Conservation (phyloP, 2,797 vertebrate genomes). For the Botia kubotai region DNA sequence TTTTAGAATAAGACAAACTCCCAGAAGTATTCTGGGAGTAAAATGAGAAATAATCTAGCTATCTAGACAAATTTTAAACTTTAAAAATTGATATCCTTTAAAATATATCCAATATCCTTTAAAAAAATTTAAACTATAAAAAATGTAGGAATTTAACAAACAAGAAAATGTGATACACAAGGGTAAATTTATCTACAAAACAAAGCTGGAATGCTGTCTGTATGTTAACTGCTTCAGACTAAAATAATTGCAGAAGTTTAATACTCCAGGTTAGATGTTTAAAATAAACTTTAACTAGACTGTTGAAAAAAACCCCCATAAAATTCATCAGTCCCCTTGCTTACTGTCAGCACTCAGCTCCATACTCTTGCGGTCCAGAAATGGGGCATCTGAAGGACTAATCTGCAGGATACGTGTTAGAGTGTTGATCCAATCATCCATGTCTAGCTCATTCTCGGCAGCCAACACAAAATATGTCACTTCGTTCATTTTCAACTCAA, state of each 20-base stretch:
- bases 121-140: too few species aligned
- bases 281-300: too few species aligned
- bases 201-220: too few species aligned
- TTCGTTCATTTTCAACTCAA: conserved; percentile 98
- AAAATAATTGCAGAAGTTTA: neutral
- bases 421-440: conserved; percentile 99
- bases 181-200: too few species aligned
- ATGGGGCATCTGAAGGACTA: conserved; percentile 88
- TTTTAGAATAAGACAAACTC: neutral
- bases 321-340: conserved; percentile 79
- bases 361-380: conserved; percentile 88
- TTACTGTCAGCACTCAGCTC: conserved; percentile 89
- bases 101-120: too few species aligned
- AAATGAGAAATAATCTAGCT: neutral
- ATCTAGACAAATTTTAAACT: too few species aligned
- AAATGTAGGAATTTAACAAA: too few species aligned
- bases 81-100: too few species aligned
- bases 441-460: conserved; percentile 95
- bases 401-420: conserved; percentile 96
- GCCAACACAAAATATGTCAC: conserved; percentile 99
- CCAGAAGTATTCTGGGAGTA: neutral
- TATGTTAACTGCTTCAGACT: neutral
- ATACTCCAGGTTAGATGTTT: neutral
- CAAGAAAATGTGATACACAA: too few species aligned
- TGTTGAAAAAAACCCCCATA: neutral